Evolutionary conservation across 1,140 invertebrate genomes (phyloP), one percentile per base, ranked within the genome.

Genomic region (Neodiprion virginianus): DNA sequence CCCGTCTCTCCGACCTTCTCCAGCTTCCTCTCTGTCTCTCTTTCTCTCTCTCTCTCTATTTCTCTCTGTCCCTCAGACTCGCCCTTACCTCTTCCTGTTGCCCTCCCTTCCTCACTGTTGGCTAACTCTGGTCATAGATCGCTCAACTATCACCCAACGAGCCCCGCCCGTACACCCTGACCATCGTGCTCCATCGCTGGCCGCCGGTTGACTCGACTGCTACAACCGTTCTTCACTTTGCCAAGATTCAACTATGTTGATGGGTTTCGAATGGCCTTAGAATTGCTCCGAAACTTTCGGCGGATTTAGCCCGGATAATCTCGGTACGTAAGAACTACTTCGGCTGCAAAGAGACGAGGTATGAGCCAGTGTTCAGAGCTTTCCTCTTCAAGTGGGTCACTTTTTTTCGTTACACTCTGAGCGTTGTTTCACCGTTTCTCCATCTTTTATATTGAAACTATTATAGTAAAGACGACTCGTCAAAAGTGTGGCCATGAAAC

Each of bases 101-200:
- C 7, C n/a, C 11, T 40, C 28, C 1, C 28, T 40, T 2, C 5
- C 28, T 40, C 84, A 86, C 86, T 87, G 85, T 87, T 85, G 83
- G 85, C 79, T 81, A 87, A 88, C 86, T 88, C 79, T 73, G 79
- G 82, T 84, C 86, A 83, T 88, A 88, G 83, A 87, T 87, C 86
- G 80, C 86, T 75, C 77, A 87, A 88, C 84, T 87, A 87, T 88
- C 85, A 80, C 76, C 77, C 85, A 86, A 85, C 85, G 87, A 84
- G 79, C 80, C 72, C 79, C 76, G 77, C 80, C 74, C 76, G 78
- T 76, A 77, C 78, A 77, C 78, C 81, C 76, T 79, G 82, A 17
- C 53, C 7, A 61, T 61, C 53, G 53, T 8, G n/a, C 53, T 61
- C 53, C 11, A 61, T 14, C n/a, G 53, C 73, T 69, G 80, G 69